Conservation (phyloP, 2,888 invertebrate genomes). For the Ctenicera cuprea region DNA sequence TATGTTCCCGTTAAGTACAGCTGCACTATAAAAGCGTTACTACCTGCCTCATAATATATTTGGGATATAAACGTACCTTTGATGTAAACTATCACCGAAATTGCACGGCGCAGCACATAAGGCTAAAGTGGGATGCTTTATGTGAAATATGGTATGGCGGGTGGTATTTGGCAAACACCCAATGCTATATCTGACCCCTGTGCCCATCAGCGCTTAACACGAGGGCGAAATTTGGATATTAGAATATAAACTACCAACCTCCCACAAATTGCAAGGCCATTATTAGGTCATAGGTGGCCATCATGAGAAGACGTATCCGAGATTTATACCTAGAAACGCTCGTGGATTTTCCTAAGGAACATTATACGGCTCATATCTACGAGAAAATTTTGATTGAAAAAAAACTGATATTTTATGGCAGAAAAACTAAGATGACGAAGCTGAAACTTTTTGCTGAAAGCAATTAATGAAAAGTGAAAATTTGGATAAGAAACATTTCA, state of each 20-base stretch:
- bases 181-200: constrained; percentile 49
- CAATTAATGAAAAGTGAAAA: too few species aligned
- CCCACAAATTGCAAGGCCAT: constrained; percentile 35
- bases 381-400: too few species aligned
- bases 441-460: too few species aligned
- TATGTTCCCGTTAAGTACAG: not conserved
- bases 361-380: too few species aligned
- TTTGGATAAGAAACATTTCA: too few species aligned
- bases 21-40: constrained; percentile 15
- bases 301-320: constrained; percentile 11
- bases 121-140: constrained; percentile 56
- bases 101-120: constrained; percentile 54
- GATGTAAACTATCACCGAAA: constrained; percentile 54
- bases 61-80: constrained; percentile 52
- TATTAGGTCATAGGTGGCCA: constrained; percentile 44
- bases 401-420: too few species aligned
- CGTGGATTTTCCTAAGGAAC: not conserved
- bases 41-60: constrained; percentile 34
- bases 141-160: constrained; percentile 54
- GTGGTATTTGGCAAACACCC: constrained; percentile 57
- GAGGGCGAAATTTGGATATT: constrained; percentile 52
- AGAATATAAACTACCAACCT: constrained; percentile 51
- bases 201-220: constrained; percentile 49
- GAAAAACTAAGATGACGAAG: too few species aligned
- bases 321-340: constrained; percentile 2